Evolutionary conservation across 2,797 vertebrate species (phyloP), one percentile per base, ranked within the genome.

Genomic region (Oophaga sylvatica): DNA sequence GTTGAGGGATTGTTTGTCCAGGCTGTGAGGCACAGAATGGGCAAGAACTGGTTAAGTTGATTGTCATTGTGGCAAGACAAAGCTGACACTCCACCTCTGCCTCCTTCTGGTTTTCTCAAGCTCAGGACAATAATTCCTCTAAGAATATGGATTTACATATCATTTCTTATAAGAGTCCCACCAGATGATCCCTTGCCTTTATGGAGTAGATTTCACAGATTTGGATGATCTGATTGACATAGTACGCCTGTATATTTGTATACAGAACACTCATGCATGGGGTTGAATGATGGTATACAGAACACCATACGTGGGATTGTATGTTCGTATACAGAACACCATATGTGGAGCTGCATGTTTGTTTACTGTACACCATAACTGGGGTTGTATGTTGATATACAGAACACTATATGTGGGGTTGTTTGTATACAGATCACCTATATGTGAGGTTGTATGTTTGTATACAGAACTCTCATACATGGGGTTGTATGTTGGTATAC

Each of bases 11-110:
- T 82, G 41, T 26, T 60, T 78, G 62, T 16, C 41, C n/a, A 76
- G 57, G 35, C 56, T 29, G 11, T 2, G 53, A 45, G 59, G 62
- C 59, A 67, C 60, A 53, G 19, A 60, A 8, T 20, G 84, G 75
- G 29, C 70, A 87, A 6, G 13, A 88, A 88, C 68, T 76, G 17
- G 81, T 88, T 84, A 83, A 83, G 15, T 75, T 78, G 16, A 83
- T 70, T 80, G 82, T 80, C 82, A 80, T 80, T 88, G 87, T 80
- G 81, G 59, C 73, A 53, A 87, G 70, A 88, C 31, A 88, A 78
- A 88, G 70, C 68, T 78, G 65, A 63, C 26, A 70, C 76, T 63
- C 85, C 76, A 67, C 68, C 73, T 65, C 84, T 53, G 76, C 63
- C 77, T 60, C 84, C 63, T 81, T 15, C 70, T 81, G 78, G 12